Evolutionary conservation across 2,113 vertebrate genomes (phyloP), one percentile per base, ranked within the genome.

Genomic region (Eudyptes chrysolophus): DNA sequence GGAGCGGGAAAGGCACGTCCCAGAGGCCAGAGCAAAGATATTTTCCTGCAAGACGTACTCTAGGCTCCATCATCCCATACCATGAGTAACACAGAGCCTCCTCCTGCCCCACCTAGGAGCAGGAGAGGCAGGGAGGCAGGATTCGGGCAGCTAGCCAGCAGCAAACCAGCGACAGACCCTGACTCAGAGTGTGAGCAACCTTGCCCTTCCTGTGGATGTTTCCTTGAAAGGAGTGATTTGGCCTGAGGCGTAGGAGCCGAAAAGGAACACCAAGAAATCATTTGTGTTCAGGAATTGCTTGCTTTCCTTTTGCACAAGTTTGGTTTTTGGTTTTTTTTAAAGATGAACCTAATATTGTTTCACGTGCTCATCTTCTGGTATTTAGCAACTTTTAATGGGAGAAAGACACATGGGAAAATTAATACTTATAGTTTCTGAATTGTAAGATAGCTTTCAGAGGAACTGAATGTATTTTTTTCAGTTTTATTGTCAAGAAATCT

Each of bases 151-250:
- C 10, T 16, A 1, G 44, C 85, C 88, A 85, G 65, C 68, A 46
- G 55, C 85, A 88, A 18, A 34, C 66, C 62, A 34, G 62, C 2
- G 9, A 89, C 58, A 40, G 70, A 87, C 38, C 81, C 89, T 96
- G 94, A 92, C 87, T 89, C 84, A 79, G 86, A 84, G 70, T 1
- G 6, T 38, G 69, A 95, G 64, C 69, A 89, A 91, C 91, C 68
- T 89, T 94, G 78, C 54, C 74, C 78, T 87, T 96, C 93, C 93
- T 89, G 70, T 69, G 66, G 70, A 52, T 57, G 54, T 82, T 95
- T 92, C 86, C 74, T 69, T 94, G 94, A 89, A 94, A 92, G 44
- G 95, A 84, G 22, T 72, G 65, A 89, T 46, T 87, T 92, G 40
- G 49, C 84, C 61, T 79, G 13, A 69, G 69, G 52, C 40, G 0